These are phyloP conservation scores for Muscicapa striata DNA, from an alignment of 2,797 vertebrate species.

Conservation along the genomic window DNA sequence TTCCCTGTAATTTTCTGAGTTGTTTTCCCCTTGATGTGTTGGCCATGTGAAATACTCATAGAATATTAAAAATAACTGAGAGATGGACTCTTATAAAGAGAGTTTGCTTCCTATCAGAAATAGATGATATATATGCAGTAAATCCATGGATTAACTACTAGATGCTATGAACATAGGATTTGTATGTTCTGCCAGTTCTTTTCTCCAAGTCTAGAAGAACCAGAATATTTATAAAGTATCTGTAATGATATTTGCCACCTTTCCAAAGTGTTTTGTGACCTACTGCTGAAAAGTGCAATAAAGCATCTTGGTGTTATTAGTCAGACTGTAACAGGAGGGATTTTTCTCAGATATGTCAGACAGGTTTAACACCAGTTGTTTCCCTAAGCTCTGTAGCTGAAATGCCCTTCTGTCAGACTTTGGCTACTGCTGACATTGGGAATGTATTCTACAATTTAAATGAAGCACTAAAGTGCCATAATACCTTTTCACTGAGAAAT, in stretches of 20 bases:
- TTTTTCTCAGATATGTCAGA: slow-evolving; percentile 27
- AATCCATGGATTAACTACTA: not conserved
- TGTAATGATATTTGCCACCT: not conserved
- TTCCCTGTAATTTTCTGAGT: not conserved
- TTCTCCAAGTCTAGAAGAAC: not conserved
- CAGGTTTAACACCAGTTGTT: slow-evolving; percentile 26
- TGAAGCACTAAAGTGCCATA: not conserved
- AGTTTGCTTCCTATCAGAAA: not conserved
- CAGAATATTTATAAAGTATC: not conserved
- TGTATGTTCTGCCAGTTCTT: not conserved
- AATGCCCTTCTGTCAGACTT: slow-evolving; percentile 31
- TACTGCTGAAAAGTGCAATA: slow-evolving; percentile 9
- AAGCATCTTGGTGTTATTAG: not conserved
- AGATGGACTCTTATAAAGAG: not conserved
- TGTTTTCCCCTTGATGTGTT: not conserved
- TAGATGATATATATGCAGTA: not conserved
- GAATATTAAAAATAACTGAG: not conserved
- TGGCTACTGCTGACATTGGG: not conserved
- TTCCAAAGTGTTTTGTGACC: slow-evolving; percentile 10
- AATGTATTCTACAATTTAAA: slow-evolving; percentile 10
- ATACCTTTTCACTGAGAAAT: not conserved
- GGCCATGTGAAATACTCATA: not conserved
- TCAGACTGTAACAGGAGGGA: not conserved
- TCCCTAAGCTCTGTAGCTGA: not conserved
- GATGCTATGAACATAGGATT: not conserved